These are phyloP conservation scores for Anoplius nigerrimus DNA, from an alignment of 2,888 invertebrate genomes.

Conservation along the genomic window DNA sequence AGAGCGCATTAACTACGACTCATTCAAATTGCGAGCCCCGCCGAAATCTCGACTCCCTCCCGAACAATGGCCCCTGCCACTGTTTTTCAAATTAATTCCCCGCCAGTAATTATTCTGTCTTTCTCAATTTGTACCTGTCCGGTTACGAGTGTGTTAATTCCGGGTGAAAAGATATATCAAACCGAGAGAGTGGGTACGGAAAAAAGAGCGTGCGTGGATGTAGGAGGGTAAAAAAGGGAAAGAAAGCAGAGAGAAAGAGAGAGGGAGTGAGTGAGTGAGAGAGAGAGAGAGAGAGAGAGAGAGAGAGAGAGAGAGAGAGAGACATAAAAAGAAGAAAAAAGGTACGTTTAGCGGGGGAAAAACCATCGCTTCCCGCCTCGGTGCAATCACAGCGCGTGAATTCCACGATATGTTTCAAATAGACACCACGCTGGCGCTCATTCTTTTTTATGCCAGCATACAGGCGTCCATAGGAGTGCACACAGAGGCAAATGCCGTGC, in stretches of 20 bases:
- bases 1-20: no score
- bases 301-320: background rate
- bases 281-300: background rate
- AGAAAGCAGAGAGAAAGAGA: background rate
- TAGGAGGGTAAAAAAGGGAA: no score
- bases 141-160: background rate
- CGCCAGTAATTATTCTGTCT: constrained; percentile 3
- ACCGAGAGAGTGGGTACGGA: no score
- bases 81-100: constrained; percentile 6
- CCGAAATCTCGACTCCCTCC: no score
- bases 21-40: no score
- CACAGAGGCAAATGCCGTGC: no score
- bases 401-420: constrained; percentile 1
- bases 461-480: no score
- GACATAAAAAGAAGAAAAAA: background rate
- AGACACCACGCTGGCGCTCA: background rate
- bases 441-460: background rate
- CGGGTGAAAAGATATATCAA: no score
- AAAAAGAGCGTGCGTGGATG: no score
- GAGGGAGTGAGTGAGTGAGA: no score
- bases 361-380: background rate
- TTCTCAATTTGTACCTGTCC: constrained; percentile 1
- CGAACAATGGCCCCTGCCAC: background rate
- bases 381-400: background rate
- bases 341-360: constrained; percentile 3